Base-by-base conservation (phyloP, 1,140 invertebrate genomes). In the Cydia strobilella region DNA sequence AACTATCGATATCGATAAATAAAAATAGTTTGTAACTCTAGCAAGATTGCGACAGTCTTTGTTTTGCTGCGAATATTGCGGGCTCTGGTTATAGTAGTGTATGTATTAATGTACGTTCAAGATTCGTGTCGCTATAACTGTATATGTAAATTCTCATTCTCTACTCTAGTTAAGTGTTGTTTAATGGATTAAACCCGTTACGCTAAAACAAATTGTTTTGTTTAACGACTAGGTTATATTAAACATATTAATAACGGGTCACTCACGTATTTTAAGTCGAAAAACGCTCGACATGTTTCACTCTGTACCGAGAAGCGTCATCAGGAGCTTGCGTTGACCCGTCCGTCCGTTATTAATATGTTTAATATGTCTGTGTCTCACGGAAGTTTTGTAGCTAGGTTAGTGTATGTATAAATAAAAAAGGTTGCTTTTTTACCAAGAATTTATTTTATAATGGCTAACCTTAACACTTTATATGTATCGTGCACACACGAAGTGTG, bases 381-480 rank as follows among this genome's bases (percentile, higher is more conserved):
- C n/a, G n/a, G n/a, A n/a, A n/a, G n/a, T n/a, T n/a, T n/a, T n/a
- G n/a, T n/a, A n/a, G n/a, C n/a, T n/a, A n/a, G n/a, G n/a, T n/a
- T n/a, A n/a, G n/a, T n/a, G n/a, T n/a, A n/a, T 69, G 65, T 69
- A 69, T 39, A 42, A 66, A 31, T 69, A 69, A 69, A 82, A 83
- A 83, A 76, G 75, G 23, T 73, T 74, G 42, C 48, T 76, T 84
- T 86, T 84, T 83, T 85, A 88, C 75, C 80, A 86, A 88, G 85
- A 80, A 82, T 85, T 87, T 87, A 86, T 84, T 86, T 81, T 82
- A 80, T 81, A 83, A 84, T 82, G 69, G 76, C 83, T 85, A 86
- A 82, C 78, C 80, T 72, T 73, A 81, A 83, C 79, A 84, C 80
- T 76, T 80, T 79, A 79, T 42, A 63, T 12, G n/a, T 63, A 69